Base-by-base conservation (phyloP, 2,888 invertebrate genomes). In the Chrysolina oricalcia region DNA sequence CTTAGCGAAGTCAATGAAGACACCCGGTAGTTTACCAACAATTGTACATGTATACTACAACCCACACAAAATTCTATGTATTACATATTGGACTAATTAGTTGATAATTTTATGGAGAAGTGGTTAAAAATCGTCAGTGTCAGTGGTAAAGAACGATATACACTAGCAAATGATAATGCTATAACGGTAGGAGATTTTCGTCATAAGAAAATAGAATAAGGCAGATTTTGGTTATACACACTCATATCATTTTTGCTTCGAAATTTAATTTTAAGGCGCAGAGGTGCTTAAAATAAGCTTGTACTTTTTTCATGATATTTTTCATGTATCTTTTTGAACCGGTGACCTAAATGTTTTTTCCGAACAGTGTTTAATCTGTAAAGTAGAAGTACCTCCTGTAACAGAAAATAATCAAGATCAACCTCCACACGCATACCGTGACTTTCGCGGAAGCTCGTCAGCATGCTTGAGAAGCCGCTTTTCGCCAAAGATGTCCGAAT, bases 241-340 rank as follows among this genome's bases (percentile, higher is more conserved):
- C 89, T 89, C 89, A 89, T 89, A 89, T 89, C 89, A 89, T 88
- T 88, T 87, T 89, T 87, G 87, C 89, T 90, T 90, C 88, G 88
- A 89, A 89, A 88, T 89, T 89, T 91, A 90, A 91, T 91, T 91
- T 91, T 92, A 92, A 92, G 92, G 92, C 92, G 92, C 92, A 92
- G 92, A 92, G 92, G 92, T 92, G 92, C 92, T 92, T 90, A 91
- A 92, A 92, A 91, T 91, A 92, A 92, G 92, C 92, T 92, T 92
- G 92, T 92, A 92, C 92, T 92, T 91, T 92, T 91, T 90, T 91
- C 90, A 90, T 91, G 91, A 91, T 91, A 91, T 90, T 87, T 59
- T 89, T 86, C 83, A 85, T 87, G 84, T 87, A 84, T 87, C 69
- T 87, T 89, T 89, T 90, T 89, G 90, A 89, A 90, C 90, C 90